These are phyloP conservation scores for Pristionchus japonicus DNA, from an alignment of 2,888 invertebrate species.

Conservation along the genomic window DNA sequence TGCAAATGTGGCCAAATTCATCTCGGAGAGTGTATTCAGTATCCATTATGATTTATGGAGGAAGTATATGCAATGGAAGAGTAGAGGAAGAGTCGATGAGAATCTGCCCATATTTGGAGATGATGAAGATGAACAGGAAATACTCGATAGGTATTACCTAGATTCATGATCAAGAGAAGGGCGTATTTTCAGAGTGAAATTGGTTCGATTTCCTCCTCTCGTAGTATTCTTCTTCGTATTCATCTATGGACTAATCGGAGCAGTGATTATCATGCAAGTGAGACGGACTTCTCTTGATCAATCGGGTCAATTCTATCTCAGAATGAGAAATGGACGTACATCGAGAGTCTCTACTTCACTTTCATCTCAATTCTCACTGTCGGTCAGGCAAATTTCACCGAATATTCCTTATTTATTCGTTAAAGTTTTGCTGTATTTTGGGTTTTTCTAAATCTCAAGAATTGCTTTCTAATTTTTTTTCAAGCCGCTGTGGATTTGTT, in stretches of 20 bases:
- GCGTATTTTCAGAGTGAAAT: slow-evolving; percentile 58
- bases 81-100: slow-evolving; percentile 50
- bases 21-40: slow-evolving; percentile 71
- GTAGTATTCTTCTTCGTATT: slow-evolving; percentile 71
- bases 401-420: too few relatives aligned
- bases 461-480: too few relatives aligned
- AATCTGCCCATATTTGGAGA: slow-evolving; percentile 65
- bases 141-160: not conserved
- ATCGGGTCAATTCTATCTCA: too few relatives aligned
- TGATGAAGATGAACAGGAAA: slow-evolving; percentile 70
- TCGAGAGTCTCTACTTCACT: slow-evolving; percentile 72
- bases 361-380: slow-evolving; percentile 74
- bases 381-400: slow-evolving; percentile 56
- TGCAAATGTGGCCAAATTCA: slow-evolving; percentile 72
- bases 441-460: too few relatives aligned
- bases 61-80: slow-evolving; percentile 67
- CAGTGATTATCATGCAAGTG: slow-evolving; percentile 59
- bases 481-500: not conserved
- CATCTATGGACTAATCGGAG: slow-evolving; percentile 70
- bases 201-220: slow-evolving; percentile 73
- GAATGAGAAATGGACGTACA: slow-evolving; percentile 69
- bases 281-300: slow-evolving; percentile 8
- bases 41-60: slow-evolving; percentile 61
- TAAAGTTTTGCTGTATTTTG: too few relatives aligned
- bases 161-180: too few relatives aligned